Evolutionary conservation across 2,797 vertebrate genomes (phyloP), one percentile per base, ranked within the genome.

Genomic region (Gobio occitaniae): DNA sequence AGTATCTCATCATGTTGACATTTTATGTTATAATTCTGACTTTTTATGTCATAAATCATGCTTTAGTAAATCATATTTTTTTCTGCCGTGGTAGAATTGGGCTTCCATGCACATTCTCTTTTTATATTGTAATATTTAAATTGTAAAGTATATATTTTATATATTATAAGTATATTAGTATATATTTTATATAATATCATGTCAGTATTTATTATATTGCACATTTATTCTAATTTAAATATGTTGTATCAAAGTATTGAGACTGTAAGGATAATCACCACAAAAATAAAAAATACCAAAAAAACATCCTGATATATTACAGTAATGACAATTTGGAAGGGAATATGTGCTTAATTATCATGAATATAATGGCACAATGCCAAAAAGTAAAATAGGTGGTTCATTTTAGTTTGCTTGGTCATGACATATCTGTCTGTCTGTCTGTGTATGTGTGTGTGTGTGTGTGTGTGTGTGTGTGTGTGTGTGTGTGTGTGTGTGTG

Each of bases 381-480:
- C 32, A 38, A 36, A 44, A 36, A 38, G 11, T 38, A 0, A 38
- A 76, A 38, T 52, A 19, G 29, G 17, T 69, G 19, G 3, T 47
- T 63, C 2, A 16, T 11, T 83, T 75, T 38, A 44, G 29, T 38
- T 63, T 63, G n/a, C 38, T 17, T 41, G 3, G 25, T 25, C n/a
- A 41, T 36, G 25, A 75, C 19, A 8, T 19, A 15, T 10, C 0
- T 74, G 56, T 80, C 61, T 56, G 17, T 16, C 59, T 15, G 44
- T 70, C n/a, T n/a, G 48, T 25, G 59, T 13, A 59, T 50, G 52
- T 16, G 69, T 15, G 44, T 70, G 59, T 78, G 54, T 29, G 15
- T 72, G 80, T 19, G 29, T 54, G 15, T 77, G n/a, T 72, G 47
- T 54, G 47, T 85, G 74, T 38, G 38, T 38, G 44, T 21, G 66